These are phyloP conservation scores for Leucoptera coffeella DNA, from an alignment of 2,888 invertebrate species.

Conservation along the genomic window DNA sequence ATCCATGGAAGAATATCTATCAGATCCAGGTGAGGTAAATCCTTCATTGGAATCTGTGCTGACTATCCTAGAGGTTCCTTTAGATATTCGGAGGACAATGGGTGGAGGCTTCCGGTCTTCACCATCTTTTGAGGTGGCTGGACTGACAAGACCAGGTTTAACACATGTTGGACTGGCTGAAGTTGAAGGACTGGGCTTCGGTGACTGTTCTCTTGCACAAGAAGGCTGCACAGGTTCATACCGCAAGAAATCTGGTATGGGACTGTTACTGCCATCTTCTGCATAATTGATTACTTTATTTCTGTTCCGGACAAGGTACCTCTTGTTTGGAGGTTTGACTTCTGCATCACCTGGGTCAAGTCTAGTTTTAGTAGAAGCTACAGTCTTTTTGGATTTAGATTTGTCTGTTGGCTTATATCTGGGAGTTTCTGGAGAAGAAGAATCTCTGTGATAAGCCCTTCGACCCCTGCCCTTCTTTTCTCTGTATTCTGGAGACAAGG, in stretches of 20 bases:
- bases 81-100: slow-evolving; percentile 82
- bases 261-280: slow-evolving; percentile 53
- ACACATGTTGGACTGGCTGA: slow-evolving; percentile 28
- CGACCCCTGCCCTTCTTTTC: slow-evolving; percentile 29
- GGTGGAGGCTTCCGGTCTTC: slow-evolving; percentile 63
- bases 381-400: slow-evolving; percentile 27
- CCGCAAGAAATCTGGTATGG: slow-evolving; percentile 35
- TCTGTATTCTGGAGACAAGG: slow-evolving; percentile 41
- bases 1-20: slow-evolving; percentile 43
- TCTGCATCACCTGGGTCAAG: slow-evolving; percentile 25
- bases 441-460: slow-evolving; percentile 35
- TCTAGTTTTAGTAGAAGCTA: slow-evolving; percentile 35
- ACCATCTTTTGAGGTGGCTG: slow-evolving; percentile 37
- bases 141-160: slow-evolving; percentile 33
- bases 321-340: slow-evolving; percentile 44
- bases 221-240: slow-evolving; percentile 21
- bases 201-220: slow-evolving; percentile 25
- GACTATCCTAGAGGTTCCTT: slow-evolving; percentile 61
- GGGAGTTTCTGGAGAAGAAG: slow-evolving; percentile 42
- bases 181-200: slow-evolving; percentile 42
- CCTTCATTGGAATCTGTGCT: slow-evolving; percentile 62
- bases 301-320: slow-evolving; percentile 49
- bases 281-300: slow-evolving; percentile 59
- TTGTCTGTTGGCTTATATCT: slow-evolving; percentile 32
- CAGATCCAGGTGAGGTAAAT: slow-evolving; percentile 47